Evolutionary conservation across 2,888 invertebrate species (phyloP).

Genomic region (Idaea straminata): DNA sequence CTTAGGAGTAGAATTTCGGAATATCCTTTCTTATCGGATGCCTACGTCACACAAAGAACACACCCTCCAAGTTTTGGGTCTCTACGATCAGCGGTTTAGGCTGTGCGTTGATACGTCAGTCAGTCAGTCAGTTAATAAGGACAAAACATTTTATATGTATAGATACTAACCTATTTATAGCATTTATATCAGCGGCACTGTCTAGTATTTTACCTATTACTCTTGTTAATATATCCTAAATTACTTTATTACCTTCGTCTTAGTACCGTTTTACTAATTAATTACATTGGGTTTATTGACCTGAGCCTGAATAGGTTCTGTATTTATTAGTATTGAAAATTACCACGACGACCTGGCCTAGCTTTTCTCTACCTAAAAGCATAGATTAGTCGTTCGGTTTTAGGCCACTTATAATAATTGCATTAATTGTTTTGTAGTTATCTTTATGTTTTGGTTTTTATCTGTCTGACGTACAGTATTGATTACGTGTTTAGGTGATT

Average conservation of each 20-base stretch:
- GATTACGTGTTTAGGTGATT: not conserved
- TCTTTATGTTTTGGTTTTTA: not conserved
- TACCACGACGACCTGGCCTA: not conserved
- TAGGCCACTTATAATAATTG: not conserved
- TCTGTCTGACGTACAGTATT: not conserved
- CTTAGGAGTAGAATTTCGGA: too few relatives aligned
- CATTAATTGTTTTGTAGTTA: not conserved
- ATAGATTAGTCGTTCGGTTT: not conserved
- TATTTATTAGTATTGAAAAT: not conserved
- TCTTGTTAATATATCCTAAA: not conserved
- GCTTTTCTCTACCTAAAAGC: not conserved
- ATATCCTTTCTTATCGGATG: too few relatives aligned
- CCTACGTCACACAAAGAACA: too few relatives aligned
- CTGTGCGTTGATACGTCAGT: too few relatives aligned
- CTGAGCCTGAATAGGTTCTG: not conserved
- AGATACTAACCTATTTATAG: too few relatives aligned
- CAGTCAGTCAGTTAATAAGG: too few relatives aligned
- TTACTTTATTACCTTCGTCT: not conserved
- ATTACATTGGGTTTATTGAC: not conserved
- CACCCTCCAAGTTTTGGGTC: too few relatives aligned
- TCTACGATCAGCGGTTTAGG: too few relatives aligned
- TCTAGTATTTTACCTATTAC: too few relatives aligned
- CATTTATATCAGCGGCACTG: not conserved
- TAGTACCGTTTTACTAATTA: not conserved
- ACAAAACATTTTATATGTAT: too few relatives aligned